phyloP scores from a whole-genome alignment of 2,888 invertebrate species.

The Eupelmus urozonus region DNA sequence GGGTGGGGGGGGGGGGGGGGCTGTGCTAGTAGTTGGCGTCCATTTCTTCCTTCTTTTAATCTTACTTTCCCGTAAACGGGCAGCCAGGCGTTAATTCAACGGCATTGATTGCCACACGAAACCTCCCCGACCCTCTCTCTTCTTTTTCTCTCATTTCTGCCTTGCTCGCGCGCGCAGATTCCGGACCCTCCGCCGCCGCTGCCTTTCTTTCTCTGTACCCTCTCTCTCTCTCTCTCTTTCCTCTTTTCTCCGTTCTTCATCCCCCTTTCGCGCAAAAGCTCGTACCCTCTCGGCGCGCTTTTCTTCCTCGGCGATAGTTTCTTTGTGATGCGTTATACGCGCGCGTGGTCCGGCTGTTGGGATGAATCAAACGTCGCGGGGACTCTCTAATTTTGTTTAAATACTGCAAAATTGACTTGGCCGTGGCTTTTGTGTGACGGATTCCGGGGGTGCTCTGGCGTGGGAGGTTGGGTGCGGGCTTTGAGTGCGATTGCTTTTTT shows the following conservation, averaged over 20 bases:
- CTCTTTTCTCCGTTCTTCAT: conserved; percentile 1
- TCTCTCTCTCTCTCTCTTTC: conserved; percentile 19
- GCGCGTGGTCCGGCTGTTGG: background rate
- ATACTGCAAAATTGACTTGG: conserved; percentile 36
- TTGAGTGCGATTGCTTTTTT: conserved; percentile 35
- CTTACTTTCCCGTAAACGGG: conserved; percentile 76
- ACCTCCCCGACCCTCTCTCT: conserved; percentile 59
- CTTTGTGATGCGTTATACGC: conserved; percentile 45
- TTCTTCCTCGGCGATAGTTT: conserved; percentile 12
- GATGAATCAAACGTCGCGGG: background rate
- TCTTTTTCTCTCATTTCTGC: background rate
- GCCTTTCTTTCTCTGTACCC: conserved; percentile 29
- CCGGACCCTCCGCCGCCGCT: conserved; percentile 57
- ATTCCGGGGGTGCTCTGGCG: background rate
- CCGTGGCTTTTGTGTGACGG: conserved; percentile 13
- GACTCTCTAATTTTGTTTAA: conserved; percentile 53
- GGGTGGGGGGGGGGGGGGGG: background rate
- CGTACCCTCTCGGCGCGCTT: background rate
- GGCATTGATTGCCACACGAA: conserved; percentile 76
- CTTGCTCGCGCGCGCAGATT: conserved; percentile 53
- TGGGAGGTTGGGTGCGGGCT: no score
- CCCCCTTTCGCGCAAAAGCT: conserved; percentile 24
- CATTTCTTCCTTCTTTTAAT: conserved; percentile 77
- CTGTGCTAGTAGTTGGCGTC: conserved; percentile 64
- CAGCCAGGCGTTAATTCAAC: conserved; percentile 77